Conservation (phyloP, 2,113 vertebrate species). For the Taurulus bubalis region DNA sequence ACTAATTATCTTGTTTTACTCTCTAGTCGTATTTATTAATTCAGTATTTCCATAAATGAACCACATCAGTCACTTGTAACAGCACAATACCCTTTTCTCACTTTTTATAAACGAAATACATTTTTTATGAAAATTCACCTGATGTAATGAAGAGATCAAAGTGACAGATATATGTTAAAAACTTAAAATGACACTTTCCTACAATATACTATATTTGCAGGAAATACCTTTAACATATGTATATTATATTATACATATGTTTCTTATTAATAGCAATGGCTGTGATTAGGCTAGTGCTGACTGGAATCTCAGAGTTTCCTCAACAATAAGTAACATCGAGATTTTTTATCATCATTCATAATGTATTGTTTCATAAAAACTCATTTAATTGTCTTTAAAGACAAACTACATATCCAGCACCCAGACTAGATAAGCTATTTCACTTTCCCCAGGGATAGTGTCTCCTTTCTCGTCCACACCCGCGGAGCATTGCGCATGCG, state of each 20-base stretch:
- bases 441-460: constrained; percentile 56
- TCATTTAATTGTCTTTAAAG: neutral
- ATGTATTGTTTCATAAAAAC: neutral
- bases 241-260: neutral
- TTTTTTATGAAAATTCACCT: neutral
- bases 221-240: too few species aligned
- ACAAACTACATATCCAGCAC: neutral
- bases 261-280: neutral
- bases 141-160: neutral
- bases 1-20: neutral
- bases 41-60: neutral
- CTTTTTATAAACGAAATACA: neutral
- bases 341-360: too few species aligned
- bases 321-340: neutral
- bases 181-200: neutral
- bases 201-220: neutral
- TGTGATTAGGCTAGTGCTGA: neutral
- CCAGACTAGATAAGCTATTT: constrained; percentile 5
- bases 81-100: neutral
- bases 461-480: constrained; percentile 77
- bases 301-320: neutral
- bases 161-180: neutral
- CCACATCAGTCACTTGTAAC: neutral
- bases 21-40: neutral
- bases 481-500: constrained; percentile 91